Conservation (phyloP, 2,113 vertebrate genomes). For the Pseudorectes ferrugineus region DNA sequence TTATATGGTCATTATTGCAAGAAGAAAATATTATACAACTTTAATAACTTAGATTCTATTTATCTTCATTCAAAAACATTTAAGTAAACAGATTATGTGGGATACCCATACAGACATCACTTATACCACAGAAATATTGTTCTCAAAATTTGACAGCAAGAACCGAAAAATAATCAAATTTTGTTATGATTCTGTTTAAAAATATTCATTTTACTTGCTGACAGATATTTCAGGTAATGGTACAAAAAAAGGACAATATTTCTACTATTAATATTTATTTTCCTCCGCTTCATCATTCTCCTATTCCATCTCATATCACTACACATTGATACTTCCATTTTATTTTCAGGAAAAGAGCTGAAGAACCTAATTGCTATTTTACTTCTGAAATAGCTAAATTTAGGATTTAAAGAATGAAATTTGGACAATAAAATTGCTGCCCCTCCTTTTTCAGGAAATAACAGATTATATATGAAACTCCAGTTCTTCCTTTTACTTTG, state of each 20-base stretch:
- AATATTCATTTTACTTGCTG: background rate
- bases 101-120: background rate
- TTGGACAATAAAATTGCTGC: background rate
- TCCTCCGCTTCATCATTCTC: background rate
- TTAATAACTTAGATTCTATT: background rate
- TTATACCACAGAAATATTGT: background rate
- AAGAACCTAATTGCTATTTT: background rate
- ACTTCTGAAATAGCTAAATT: background rate
- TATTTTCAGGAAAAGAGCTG: background rate
- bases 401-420: background rate
- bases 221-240: background rate
- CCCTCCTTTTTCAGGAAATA: background rate
- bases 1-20: background rate
- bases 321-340: background rate
- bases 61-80: background rate
- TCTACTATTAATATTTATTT: background rate
- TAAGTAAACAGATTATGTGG: background rate
- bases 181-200: background rate
- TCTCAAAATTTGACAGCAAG: background rate
- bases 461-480: background rate
- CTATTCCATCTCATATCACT: background rate
- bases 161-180: background rate
- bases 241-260: background rate
- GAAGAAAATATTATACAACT: background rate
- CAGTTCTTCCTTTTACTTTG: background rate